These are phyloP conservation scores for Orientallactaga bullata DNA, from an alignment of 2,113 vertebrate genomes.

Conservation along the genomic window DNA sequence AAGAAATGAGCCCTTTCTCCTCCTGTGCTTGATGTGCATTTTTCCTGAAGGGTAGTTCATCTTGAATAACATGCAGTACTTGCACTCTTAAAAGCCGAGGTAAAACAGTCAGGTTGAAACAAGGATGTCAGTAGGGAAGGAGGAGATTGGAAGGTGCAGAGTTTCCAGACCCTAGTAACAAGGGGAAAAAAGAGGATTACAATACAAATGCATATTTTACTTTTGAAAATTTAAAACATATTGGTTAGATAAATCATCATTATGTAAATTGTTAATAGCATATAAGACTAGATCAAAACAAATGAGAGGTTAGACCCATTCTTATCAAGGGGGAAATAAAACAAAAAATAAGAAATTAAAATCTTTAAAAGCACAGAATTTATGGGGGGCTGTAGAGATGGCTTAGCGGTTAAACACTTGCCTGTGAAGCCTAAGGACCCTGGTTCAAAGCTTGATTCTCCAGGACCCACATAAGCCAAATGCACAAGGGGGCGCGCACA, in stretches of 20 bases:
- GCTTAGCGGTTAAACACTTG: no score
- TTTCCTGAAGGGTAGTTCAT: neutral
- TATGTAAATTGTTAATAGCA: constrained; percentile 9
- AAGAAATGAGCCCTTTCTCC: neutral
- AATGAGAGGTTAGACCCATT: neutral
- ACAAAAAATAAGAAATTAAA: neutral
- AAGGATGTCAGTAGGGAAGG: neutral
- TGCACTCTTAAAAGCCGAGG: neutral
- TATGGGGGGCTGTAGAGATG: no score
- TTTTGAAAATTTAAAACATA: constrained; percentile 46
- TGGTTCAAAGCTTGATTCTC: no score
- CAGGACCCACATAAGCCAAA: no score
- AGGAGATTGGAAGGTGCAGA: neutral
- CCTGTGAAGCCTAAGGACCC: no score
- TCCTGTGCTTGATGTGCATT: neutral
- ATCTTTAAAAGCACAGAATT: constrained; percentile 38
- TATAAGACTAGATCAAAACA: constrained; percentile 1
- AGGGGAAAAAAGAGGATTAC: neutral
- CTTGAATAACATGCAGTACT: neutral
- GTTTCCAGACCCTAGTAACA: neutral
- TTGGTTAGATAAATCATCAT: neutral
- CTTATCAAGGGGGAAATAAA: constrained; percentile 39
- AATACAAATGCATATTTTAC: neutral
- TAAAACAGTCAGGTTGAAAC: neutral
- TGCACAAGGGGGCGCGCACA: no score